Evolutionary conservation across 2,888 invertebrate species (phyloP).

Genomic region (Leistus spinibarbis): DNA sequence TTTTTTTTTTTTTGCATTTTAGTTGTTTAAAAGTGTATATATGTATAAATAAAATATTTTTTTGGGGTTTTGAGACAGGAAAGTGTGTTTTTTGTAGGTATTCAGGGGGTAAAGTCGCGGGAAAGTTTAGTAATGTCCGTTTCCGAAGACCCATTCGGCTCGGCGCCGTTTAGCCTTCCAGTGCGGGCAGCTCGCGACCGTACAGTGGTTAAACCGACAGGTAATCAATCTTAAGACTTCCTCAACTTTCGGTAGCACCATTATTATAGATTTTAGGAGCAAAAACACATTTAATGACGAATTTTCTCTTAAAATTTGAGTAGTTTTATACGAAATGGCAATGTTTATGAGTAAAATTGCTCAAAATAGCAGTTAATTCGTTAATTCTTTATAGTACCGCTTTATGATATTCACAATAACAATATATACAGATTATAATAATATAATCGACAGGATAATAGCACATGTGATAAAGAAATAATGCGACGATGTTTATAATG

Average conservation of each 20-base stretch:
- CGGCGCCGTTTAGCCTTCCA: slow-evolving; percentile 80
- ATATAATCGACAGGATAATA: not conserved
- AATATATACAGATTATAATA: not conserved
- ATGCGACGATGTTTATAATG: no score
- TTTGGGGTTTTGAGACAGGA: not conserved
- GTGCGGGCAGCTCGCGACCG: slow-evolving; percentile 56
- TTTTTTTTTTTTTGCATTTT: not conserved
- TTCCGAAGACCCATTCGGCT: slow-evolving; percentile 78
- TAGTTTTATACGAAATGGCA: no score
- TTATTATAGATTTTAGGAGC: not conserved
- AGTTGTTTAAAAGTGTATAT: no score
- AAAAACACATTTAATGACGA: not conserved
- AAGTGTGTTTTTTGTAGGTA: slow-evolving; percentile 56
- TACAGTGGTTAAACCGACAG: slow-evolving; percentile 52
- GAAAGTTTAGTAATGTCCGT: slow-evolving; percentile 73
- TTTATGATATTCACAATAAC: not conserved
- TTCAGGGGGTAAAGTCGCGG: slow-evolving; percentile 71
- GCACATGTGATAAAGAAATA: not conserved
- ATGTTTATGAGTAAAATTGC: no score
- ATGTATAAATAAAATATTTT: no score
- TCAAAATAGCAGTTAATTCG: no score
- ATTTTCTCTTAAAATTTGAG: no score
- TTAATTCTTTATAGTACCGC: not conserved
- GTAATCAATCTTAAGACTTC: slow-evolving; percentile 53
- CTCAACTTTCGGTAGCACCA: not conserved